Percentiles rank a stretch among this genome's conserved stretches.
Conservation (phyloP, 1,140 invertebrate genomes). For the Eumaeus atala region DNA sequence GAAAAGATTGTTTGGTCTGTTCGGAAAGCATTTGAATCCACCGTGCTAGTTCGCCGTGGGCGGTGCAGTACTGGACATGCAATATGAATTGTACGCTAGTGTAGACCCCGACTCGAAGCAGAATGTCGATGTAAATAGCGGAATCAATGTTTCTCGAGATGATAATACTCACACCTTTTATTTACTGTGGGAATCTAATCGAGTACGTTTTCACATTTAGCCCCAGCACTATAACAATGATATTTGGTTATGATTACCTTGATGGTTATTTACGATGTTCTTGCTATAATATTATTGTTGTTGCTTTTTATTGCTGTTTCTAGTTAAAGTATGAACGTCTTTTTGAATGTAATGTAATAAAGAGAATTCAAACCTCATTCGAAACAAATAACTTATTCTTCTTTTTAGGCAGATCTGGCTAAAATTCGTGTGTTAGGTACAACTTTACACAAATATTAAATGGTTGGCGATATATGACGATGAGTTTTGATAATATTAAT, state of each 20-base stretch:
- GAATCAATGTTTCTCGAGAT: conserved; percentile 39
- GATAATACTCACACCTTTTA: conserved; percentile 39
- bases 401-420: too few relatives aligned
- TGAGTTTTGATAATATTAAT: too few relatives aligned
- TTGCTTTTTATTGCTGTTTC: neutral
- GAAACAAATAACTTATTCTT: too few relatives aligned
- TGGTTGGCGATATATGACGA: too few relatives aligned
- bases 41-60: conserved; percentile 55
- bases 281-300: conserved; percentile 2
- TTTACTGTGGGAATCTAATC: conserved; percentile 43
- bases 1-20: conserved; percentile 24
- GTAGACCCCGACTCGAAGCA: conserved; percentile 33
- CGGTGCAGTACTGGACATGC: conserved; percentile 60
- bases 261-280: conserved; percentile 13
- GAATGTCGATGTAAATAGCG: conserved; percentile 45
- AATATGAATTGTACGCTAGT: conserved; percentile 64
- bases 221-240: conserved; percentile 14
- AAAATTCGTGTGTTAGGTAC: too few relatives aligned
- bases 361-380: too few relatives aligned
- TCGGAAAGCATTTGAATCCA: conserved; percentile 37
- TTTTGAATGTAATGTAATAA: too few relatives aligned
- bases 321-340: too few relatives aligned
- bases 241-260: conserved; percentile 16
- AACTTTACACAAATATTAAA: too few relatives aligned
- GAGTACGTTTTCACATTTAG: conserved; percentile 34